Evolutionary conservation across 2,888 invertebrate species (phyloP).

Genomic region (Proisotoma minuta): DNA sequence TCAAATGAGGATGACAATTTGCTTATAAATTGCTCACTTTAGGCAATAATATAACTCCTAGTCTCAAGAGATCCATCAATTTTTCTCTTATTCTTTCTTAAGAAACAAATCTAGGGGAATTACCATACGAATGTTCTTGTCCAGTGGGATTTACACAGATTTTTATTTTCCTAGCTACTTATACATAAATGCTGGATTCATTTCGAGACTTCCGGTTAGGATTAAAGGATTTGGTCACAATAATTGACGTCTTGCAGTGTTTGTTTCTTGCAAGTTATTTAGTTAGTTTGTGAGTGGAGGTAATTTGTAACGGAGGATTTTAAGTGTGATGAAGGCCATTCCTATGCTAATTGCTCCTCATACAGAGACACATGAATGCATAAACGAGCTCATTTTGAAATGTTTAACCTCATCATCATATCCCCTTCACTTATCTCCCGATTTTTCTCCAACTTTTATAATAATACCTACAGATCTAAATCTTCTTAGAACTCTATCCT

Average conservation of each 20-base stretch:
- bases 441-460: no score
- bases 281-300: not conserved
- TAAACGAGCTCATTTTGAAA: conserved; percentile 24
- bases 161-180: not conserved
- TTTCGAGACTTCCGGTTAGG: not conserved
- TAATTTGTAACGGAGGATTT: conserved; percentile 3
- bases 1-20: conserved; percentile 37
- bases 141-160: not conserved
- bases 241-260: not conserved
- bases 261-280: no score
- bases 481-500: no score
- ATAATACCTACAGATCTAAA: no score
- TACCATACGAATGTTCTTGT: not conserved
- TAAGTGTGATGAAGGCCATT: conserved; percentile 33
- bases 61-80: not conserved
- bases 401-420: no score
- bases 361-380: conserved; percentile 24
- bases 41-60: not conserved
- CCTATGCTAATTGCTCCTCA: conserved; percentile 40
- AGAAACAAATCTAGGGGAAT: not conserved
- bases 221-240: not conserved
- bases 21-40: conserved; percentile 30
- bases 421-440: no score
- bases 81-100: not conserved
- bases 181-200: not conserved